A percentile compares a stretch with the other conserved stretches of the same genome.
phyloP scores from a whole-genome alignment of 2,797 vertebrate species.

The Pogonophryne albipinna region DNA sequence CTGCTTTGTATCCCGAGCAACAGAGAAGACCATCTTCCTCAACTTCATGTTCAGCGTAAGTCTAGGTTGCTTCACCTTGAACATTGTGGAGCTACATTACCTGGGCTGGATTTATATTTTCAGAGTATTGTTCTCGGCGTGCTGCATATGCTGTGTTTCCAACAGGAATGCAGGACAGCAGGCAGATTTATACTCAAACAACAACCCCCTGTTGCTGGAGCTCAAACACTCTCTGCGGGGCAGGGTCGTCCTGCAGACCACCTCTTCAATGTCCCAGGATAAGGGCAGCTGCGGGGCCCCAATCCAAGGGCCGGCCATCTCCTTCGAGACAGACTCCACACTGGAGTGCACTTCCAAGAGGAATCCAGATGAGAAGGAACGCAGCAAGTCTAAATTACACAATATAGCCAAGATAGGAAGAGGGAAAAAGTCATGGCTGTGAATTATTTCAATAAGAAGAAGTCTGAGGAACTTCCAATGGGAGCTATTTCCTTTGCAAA shows the following conservation, averaged over 20 bases:
- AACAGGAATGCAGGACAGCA: slow-evolving; percentile 39
- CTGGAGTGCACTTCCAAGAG: slow-evolving; percentile 75
- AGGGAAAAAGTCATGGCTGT: slow-evolving; percentile 84
- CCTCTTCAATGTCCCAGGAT: slow-evolving; percentile 61
- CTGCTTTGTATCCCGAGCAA: slow-evolving; percentile 83
- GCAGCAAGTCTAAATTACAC: slow-evolving; percentile 63
- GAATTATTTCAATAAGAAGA: neutral
- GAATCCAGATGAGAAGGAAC: slow-evolving; percentile 62
- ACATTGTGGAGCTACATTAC: slow-evolving; percentile 81
- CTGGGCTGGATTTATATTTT: slow-evolving; percentile 82
- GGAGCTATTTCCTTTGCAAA: too few relatives aligned
- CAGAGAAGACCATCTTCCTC: slow-evolving; percentile 84
- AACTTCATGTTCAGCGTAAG: slow-evolving; percentile 83
- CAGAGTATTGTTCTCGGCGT: slow-evolving; percentile 76
- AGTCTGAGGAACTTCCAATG: too few relatives aligned
- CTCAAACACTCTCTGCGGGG: slow-evolving; percentile 78
- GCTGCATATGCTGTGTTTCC: slow-evolving; percentile 68
- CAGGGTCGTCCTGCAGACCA: slow-evolving; percentile 76
- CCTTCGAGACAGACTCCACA: slow-evolving; percentile 82
- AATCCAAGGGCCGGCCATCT: slow-evolving; percentile 76
- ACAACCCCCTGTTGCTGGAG: slow-evolving; percentile 78
- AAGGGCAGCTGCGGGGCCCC: slow-evolving; percentile 56
- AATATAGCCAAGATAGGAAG: slow-evolving; percentile 69
- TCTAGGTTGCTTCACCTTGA: slow-evolving; percentile 80
- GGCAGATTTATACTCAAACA: slow-evolving; percentile 58